Conservation (phyloP, 2,888 invertebrate species). For the Prenolepis imparis region DNA sequence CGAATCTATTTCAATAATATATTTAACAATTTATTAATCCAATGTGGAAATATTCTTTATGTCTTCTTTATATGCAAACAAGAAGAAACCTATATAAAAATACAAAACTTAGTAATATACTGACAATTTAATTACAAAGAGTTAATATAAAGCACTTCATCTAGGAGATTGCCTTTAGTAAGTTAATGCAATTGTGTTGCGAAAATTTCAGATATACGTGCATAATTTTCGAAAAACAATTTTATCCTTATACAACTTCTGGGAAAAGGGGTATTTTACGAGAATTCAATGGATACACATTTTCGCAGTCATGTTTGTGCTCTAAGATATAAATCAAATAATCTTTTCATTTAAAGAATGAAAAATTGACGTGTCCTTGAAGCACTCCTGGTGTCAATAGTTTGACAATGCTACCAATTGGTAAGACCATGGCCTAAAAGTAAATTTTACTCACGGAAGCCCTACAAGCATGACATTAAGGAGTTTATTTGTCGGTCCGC, state of each 20-base stretch:
- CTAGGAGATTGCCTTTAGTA: background rate
- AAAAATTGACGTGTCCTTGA: conserved; percentile 58
- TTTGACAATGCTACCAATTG: conserved; percentile 67
- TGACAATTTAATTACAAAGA: background rate
- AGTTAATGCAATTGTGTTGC: background rate
- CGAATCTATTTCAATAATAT: background rate
- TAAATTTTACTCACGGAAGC: background rate
- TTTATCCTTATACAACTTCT: background rate
- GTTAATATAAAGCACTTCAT: background rate
- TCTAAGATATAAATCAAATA: conserved; percentile 54
- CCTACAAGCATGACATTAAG: conserved; percentile 81
- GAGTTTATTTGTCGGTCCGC: conserved; percentile 80
- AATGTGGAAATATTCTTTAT: background rate
- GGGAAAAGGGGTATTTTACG: background rate
- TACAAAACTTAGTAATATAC: background rate
- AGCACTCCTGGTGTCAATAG: conserved; percentile 53
- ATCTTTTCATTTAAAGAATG: conserved; percentile 55
- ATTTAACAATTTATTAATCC: conserved; percentile 8
- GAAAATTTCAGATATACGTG: too few species aligned
- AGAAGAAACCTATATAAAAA: background rate
- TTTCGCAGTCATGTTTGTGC: background rate
- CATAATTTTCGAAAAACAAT: too few species aligned
- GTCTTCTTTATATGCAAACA: background rate
- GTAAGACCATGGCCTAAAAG: conserved; percentile 29
- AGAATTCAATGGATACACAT: background rate